Base-by-base conservation (phyloP, 2,113 vertebrate species). In the Percopsis transmontana region DNA sequence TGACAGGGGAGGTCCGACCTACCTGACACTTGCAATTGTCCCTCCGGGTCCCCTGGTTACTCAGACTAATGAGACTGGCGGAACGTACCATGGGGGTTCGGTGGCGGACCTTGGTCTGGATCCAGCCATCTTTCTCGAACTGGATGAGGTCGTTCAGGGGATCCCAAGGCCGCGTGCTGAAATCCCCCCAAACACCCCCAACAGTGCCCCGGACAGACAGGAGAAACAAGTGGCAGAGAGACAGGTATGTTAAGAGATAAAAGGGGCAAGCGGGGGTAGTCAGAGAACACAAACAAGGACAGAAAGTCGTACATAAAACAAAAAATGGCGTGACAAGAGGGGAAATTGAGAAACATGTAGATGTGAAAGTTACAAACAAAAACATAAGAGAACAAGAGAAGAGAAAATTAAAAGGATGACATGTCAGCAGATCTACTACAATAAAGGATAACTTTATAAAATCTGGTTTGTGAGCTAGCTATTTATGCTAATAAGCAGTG, bases 81-180 rank as follows among this genome's bases (percentile, higher is more conserved):
- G 87, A 92, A 94, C 95, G 76, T 97, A 98, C 97, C 96, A 99
- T 99, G 85, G 96, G 96, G 81, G 96, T 98, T 76, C 95, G 94
- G 91, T 99, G 97, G 63, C 94, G 95, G 84, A 98, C 96, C 94
- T 98, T 96, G 75, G 97, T 97, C 92, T 97, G 96, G 91, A 99
- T 94, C 72, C 93, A 91, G 83, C 97, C 96, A 58, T 96, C 96
- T 93, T 97, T 97, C 89, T 99, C 97, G 74, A 95, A 99, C 74
- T 99, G 97, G 92, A 99, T 92, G 93, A 99, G 87, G 82, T 99
- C 97, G 74, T 99, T 99, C 83, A 99, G 92, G 50, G 95, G 95
- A 85, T 99, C 97, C 97, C 97, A 99, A 0, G 97, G 97, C 74
- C 97, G 93, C 14, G 97, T 98, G 90, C 97, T 99, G 87, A 2